These are phyloP conservation scores for Melanophora roralis DNA, from an alignment of 2,888 invertebrate species.

Conservation along the genomic window DNA sequence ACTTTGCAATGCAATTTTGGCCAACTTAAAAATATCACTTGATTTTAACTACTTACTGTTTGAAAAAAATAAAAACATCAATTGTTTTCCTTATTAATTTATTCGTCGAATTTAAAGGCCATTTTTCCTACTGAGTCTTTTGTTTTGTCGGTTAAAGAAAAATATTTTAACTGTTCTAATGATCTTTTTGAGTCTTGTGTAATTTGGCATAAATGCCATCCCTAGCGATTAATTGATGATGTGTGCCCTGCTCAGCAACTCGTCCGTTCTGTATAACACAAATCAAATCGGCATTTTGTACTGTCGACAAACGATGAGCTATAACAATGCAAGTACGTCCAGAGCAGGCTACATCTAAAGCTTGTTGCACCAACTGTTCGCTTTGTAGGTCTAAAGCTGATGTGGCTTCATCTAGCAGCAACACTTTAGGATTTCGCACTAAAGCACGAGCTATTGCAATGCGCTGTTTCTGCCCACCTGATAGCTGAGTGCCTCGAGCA, in stretches of 20 bases:
- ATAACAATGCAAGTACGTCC: slow-evolving; percentile 91
- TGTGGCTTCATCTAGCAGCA: slow-evolving; percentile 87
- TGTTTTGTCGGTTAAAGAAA: slow-evolving; percentile 3
- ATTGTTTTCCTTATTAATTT: slow-evolving; percentile 7
- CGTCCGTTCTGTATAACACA: slow-evolving; percentile 88
- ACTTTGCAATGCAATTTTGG: too few relatives aligned
- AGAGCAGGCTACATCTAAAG: slow-evolving; percentile 87
- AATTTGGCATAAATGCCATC: slow-evolving; percentile 83
- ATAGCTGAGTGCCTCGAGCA: slow-evolving; percentile 86
- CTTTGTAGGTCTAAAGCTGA: slow-evolving; percentile 88
- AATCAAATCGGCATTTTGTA: slow-evolving; percentile 90
- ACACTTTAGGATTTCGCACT: slow-evolving; percentile 84
- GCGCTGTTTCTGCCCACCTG: slow-evolving; percentile 92
- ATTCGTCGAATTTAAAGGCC: slow-evolving; percentile 10
- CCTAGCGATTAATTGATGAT: slow-evolving; percentile 83
- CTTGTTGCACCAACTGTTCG: slow-evolving; percentile 88
- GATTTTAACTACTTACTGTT: too few relatives aligned
- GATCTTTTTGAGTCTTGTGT: slow-evolving; percentile 80
- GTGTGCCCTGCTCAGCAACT: slow-evolving; percentile 87
- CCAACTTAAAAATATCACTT: too few relatives aligned
- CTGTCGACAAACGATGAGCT: slow-evolving; percentile 90
- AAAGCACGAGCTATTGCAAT: slow-evolving; percentile 90
- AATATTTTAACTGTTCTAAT: slow-evolving; percentile 27
- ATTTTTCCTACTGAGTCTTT: slow-evolving; percentile 19
- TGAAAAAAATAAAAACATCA: too few relatives aligned